Base-by-base conservation (phyloP, 2,888 invertebrate genomes). In the Drosophila rubida region DNA sequence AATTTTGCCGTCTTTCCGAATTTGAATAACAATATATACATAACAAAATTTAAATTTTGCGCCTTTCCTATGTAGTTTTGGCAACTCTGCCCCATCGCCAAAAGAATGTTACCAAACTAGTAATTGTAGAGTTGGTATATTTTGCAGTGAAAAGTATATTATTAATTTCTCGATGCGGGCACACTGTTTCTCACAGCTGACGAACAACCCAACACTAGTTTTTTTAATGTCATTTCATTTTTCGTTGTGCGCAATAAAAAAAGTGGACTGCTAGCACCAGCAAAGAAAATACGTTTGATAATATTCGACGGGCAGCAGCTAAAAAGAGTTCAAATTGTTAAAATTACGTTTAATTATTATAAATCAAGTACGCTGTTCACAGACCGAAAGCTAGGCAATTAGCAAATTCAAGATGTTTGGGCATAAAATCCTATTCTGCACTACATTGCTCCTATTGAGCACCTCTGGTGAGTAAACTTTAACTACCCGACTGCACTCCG, bases 391-490 rank as follows among this genome's bases (percentile, higher is more conserved):
- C 51, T 46, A 23, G 27, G 46, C 46, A 48, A 44, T 55, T 55
- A 30, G 27, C 9, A 62, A 51, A 48, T 49, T 14, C 59, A 85
- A 71, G 61, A 90, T 90, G 90, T 80, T 84, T 69, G 73, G 71
- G 66, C 74, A 78, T 80, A 89, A 88, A 71, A 57, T 85, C 50
- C 48, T 84, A 49, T 65, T 76, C 58, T 78, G 87, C 67, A 67
- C 75, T 41, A 48, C 86, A 51, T 61, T 89, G 71, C 75, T 88
- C 54, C 61, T 80, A 57, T 68, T 73, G 49, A 68, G 78, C 63
- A 73, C 67, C 68, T 72, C 80, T 69, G 88, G 88, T 88, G 72
- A 86, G 89, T 88, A 75, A 75, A 66, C n/a, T 51, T 67, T 42
- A 62, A 58, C 44, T 62, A 55, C 41, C 11, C 19, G 16, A 60